These are phyloP conservation scores for Andrena dorsata DNA, from an alignment of 2,888 invertebrate genomes.

Conservation along the genomic window DNA sequence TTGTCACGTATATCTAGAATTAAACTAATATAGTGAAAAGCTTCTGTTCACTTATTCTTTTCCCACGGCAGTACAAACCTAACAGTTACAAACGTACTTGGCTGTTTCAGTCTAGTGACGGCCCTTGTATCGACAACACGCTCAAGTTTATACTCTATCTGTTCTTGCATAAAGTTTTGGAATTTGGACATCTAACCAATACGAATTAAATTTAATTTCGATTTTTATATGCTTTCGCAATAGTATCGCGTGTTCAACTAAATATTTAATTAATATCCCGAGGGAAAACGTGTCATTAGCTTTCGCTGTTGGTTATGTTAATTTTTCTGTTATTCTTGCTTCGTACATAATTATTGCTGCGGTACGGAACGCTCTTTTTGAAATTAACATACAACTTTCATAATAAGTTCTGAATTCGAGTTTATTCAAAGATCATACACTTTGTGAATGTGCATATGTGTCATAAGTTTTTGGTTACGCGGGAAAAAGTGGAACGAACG, in stretches of 20 bases:
- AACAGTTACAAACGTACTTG: no score
- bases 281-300: not conserved
- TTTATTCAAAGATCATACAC: not conserved
- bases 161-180: not conserved
- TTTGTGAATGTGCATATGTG: not conserved
- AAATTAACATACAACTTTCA: not conserved
- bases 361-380: no score
- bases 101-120: not conserved
- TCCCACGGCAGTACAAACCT: no score
- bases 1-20: no score
- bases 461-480: not conserved
- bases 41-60: no score
- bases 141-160: not conserved
- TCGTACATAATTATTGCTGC: not conserved
- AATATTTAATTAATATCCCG: not conserved
- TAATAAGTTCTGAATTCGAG: not conserved
- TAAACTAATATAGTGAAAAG: no score
- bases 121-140: not conserved
- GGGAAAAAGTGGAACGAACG: not conserved
- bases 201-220: not conserved
- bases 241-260: not conserved
- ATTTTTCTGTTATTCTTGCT: not conserved
- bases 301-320: not conserved
- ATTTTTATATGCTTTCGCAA: not conserved
- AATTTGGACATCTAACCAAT: not conserved